These are phyloP conservation scores for Trypoxylus dichotomus DNA, from an alignment of 1,140 invertebrate genomes.

Conservation along the genomic window DNA sequence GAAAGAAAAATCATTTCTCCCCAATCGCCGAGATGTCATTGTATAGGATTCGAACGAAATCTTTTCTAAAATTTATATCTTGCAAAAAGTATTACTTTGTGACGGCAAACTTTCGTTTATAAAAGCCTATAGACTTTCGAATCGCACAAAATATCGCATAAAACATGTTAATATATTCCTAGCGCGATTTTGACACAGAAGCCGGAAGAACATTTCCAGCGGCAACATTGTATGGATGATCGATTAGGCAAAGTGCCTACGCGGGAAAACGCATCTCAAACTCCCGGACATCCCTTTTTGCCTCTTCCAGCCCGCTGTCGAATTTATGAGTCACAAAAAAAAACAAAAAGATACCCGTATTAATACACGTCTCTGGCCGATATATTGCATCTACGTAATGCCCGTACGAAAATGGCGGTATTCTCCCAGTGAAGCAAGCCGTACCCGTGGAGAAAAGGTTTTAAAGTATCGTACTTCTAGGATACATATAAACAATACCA, in stretches of 20 bases:
- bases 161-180: slow-evolving; percentile 24
- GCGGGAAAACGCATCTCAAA: slow-evolving; percentile 5
- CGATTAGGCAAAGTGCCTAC: slow-evolving; percentile 24
- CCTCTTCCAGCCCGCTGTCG: neutral
- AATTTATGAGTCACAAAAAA: slow-evolving; percentile 4
- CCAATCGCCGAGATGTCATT: neutral
- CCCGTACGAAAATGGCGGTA: neutral
- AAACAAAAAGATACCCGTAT: neutral
- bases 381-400: neutral
- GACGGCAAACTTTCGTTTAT: slow-evolving; percentile 16
- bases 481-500: slow-evolving; percentile 7
- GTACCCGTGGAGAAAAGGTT: neutral
- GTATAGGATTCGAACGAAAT: neutral
- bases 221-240: slow-evolving; percentile 21
- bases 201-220: slow-evolving; percentile 14
- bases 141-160: slow-evolving; percentile 13
- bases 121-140: slow-evolving; percentile 7
- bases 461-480: neutral
- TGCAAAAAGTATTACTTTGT: neutral
- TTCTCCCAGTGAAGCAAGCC: neutral
- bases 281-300: neutral
- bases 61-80: slow-evolving; percentile 15
- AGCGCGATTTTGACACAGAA: slow-evolving; percentile 20
- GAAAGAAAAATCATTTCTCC: neutral
- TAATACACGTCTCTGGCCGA: neutral